These are phyloP conservation scores for Orestias chungarensis DNA, from an alignment of 2,797 vertebrate species.

Conservation along the genomic window DNA sequence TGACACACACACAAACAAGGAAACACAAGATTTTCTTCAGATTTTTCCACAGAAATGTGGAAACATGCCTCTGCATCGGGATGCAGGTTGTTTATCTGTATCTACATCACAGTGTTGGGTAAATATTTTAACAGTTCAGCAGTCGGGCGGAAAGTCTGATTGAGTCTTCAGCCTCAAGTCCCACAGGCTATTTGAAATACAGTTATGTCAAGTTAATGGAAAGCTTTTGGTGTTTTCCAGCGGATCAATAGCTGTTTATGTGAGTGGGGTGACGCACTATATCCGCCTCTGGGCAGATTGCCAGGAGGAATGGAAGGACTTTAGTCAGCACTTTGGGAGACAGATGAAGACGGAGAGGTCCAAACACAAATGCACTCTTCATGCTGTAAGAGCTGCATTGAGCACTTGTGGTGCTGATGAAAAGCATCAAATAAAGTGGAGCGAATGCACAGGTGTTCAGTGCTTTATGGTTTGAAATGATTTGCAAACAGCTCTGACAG, in stretches of 20 bases:
- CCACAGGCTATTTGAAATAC: constrained; percentile 57
- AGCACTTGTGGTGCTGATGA: constrained; percentile 32
- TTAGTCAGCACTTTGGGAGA: constrained; percentile 70
- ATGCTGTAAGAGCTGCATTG: constrained; percentile 4
- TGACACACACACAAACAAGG: constrained; percentile 11
- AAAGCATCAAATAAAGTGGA: constrained; percentile 42
- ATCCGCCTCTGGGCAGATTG: constrained; percentile 62
- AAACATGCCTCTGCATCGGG: constrained; percentile 11
- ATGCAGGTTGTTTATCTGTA: constrained; percentile 1
- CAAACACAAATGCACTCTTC: constrained; percentile 5
- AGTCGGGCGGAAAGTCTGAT: constrained; percentile 10
- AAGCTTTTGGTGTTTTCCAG: constrained; percentile 56
- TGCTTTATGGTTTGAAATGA: constrained; percentile 22
- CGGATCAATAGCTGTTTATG: constrained; percentile 76
- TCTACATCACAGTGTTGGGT: constrained; percentile 29
- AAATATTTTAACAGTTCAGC: constrained; percentile 66
- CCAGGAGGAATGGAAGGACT: constrained; percentile 54
- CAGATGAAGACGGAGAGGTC: background rate
- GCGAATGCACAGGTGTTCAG: constrained; percentile 7
- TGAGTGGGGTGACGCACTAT: constrained; percentile 63
- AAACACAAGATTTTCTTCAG: background rate
- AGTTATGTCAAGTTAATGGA: constrained; percentile 60
- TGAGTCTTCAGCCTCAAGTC: constrained; percentile 25
- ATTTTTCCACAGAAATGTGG: constrained; percentile 2
- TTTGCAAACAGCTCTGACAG: background rate